Conservation (phyloP, 2,113 vertebrate species). For the Nyctibius bracteatus region DNA sequence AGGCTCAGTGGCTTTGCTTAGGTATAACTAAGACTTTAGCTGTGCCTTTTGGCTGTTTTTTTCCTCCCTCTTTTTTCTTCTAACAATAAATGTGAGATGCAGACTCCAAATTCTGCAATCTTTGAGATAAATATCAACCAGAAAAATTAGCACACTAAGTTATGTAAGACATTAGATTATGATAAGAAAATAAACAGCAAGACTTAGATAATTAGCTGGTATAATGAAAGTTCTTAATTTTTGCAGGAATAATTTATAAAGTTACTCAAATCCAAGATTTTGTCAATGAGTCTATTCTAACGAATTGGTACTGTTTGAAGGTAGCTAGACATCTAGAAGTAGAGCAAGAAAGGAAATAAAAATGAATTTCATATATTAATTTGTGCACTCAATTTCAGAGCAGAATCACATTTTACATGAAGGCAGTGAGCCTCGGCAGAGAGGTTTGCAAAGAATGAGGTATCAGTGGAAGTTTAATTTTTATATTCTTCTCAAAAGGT, state of each 20-base stretch:
- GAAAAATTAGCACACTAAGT: background rate
- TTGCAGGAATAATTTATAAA: background rate
- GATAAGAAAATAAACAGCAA: background rate
- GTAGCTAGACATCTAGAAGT: background rate
- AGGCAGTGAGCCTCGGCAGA: slow-evolving; percentile 15
- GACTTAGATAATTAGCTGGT: background rate
- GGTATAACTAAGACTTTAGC: background rate
- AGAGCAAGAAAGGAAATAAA: background rate
- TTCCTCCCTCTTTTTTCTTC: background rate
- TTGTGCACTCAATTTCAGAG: slow-evolving; percentile 2
- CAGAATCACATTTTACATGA: slow-evolving; percentile 15
- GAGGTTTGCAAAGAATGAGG: slow-evolving; percentile 10
- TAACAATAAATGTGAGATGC: background rate
- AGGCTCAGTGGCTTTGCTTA: background rate
- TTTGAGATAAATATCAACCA: background rate
- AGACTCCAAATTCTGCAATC: background rate
- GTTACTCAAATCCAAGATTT: background rate
- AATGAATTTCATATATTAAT: slow-evolving; percentile 3
- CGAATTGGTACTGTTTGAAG: background rate
- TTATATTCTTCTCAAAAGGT: slow-evolving; percentile 29
- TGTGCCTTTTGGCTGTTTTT: background rate
- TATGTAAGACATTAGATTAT: background rate
- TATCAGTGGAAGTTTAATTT: slow-evolving; percentile 26
- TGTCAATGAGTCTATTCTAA: background rate
- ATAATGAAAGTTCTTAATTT: background rate